Evolutionary conservation across 1,140 invertebrate species (phyloP), one percentile per base, ranked within the genome.

Genomic region (Yoshiicerus persimilis): DNA sequence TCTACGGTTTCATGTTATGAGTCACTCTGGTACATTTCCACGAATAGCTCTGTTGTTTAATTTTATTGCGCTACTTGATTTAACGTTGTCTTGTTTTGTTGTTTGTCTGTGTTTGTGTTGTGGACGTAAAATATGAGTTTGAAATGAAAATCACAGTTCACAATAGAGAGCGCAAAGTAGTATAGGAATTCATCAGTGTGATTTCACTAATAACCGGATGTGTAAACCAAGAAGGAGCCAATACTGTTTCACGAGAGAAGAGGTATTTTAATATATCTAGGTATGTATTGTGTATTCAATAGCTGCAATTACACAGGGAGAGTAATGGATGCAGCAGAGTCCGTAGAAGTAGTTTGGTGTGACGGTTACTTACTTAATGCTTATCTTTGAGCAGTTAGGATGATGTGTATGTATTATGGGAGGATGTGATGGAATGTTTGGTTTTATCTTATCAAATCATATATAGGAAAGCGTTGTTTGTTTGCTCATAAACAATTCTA

Each of bases 401-500:
- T 10, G 32, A 75, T 36, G 30, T 30, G 34, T 39, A 27, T 56
- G 75, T 83, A 11, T n/a, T 9, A 83, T 16, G 39, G 75, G 86
- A 87, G 70, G 62, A 38, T 20, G 16, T 41, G 38, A 38, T 56
- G 38, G 32, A 83, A 83, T 87, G 75, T 62, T 56, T 23, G 41
- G 86, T 87, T 87, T n/a, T 87, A 87, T 87, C 86, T 87, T 87
- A 87, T 87, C 86, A 83, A 87, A 87, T 87, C 86, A 88, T 88
- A 87, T 66, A 80, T 88, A 88, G 62, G 87, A 88, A 88, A 88
- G 87, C 87, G 87, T 88, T 88, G 87, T 88, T 88, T 88, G 87
- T 88, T 88, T 88, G 83, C 87, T 64, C 87, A 88, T 88, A 88
- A 88, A 88, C 87, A 88, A 88, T 86, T 88, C 87, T 88, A 88